Evolutionary conservation across 2,888 invertebrate species (phyloP), one percentile per base, ranked within the genome.

Genomic region (Conus canariensis): DNA sequence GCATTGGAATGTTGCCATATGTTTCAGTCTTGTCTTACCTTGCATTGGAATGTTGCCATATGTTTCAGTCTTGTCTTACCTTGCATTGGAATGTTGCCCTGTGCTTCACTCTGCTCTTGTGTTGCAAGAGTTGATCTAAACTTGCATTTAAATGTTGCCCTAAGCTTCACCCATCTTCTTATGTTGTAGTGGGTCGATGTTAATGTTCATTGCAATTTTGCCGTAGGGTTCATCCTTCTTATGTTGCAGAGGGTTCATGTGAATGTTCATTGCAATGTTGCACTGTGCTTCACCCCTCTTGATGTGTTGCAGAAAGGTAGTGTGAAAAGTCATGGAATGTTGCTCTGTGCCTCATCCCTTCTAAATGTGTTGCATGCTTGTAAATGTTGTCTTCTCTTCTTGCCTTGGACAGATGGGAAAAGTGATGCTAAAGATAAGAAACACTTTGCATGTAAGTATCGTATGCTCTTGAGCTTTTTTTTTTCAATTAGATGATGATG

Each of bases 381-480:
- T 88, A 70, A 88, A 70, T 88, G 88, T 87, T 64, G 80, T 87
- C 80, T 56, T 30, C 58, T 80, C 86, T 89, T 89, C 83, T 91
- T 91, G 92, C 91, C 90, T 90, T 90, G 91, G 87, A 88, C 92
- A 92, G 92, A 91, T 90, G 64, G 85, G 82, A 92, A 92, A 89
- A 87, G 89, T 82, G 90, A 91, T 30, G 59, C 74, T 85, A 89
- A 89, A 70, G 45, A 89, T 82, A 89, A 89, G 70, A 87, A 74
- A 87, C 87, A 25, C 19, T 60, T 86, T 86, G 86, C 87, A 87
- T 87, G 87, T 87, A 87, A 87, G 87, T 87, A 87, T 74, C 22
- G 25, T 87, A 6, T 64, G 30, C 45, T 10, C 5, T 22, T 30
- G 6, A 22, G 14, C 12, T 19, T 56, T 19, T 58, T 19, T 83